Evolutionary conservation across 2,113 vertebrate genomes (phyloP).

Genomic region (Syngnathus scovelli): DNA sequence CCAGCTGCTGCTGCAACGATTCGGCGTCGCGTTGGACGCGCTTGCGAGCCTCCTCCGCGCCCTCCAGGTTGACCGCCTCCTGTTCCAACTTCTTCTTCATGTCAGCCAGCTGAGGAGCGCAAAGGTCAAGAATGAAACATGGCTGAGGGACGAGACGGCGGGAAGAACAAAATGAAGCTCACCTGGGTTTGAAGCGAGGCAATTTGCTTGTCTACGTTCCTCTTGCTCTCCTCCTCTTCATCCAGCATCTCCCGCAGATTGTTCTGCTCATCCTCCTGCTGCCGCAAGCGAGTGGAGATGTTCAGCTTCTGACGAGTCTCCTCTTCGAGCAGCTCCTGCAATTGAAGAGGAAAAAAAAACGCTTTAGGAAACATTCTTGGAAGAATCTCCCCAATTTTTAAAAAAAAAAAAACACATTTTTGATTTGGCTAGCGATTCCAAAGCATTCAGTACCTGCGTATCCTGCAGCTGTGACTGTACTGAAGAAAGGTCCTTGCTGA

Average conservation of each 20-base stretch:
- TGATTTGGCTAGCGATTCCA: too few species aligned
- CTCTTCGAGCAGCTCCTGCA: slow-evolving; percentile 87
- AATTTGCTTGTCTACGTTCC: slow-evolving; percentile 86
- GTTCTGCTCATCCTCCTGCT: slow-evolving; percentile 88
- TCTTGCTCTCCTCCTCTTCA: slow-evolving; percentile 90
- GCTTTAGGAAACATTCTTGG: too few species aligned
- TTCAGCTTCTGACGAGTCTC: slow-evolving; percentile 91
- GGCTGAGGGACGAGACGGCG: not conserved
- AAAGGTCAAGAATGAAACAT: not conserved
- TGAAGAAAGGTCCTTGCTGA: slow-evolving; percentile 83
- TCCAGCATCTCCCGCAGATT: slow-evolving; percentile 84
- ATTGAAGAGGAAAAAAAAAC: not conserved
- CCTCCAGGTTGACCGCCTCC: slow-evolving; percentile 74
- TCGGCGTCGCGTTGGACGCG: slow-evolving; percentile 86
- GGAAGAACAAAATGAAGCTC: not conserved
- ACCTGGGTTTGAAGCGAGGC: slow-evolving; percentile 85
- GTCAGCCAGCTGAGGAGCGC: slow-evolving; percentile 73
- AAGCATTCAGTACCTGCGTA: slow-evolving; percentile 74
- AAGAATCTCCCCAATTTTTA: not conserved
- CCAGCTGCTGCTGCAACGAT: slow-evolving; percentile 72
- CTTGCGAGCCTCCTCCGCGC: slow-evolving; percentile 81
- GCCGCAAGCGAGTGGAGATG: slow-evolving; percentile 81
- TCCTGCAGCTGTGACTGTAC: slow-evolving; percentile 92
- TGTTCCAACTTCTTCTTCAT: slow-evolving; percentile 91
- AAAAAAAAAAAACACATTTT: not conserved